Percentiles rank a stretch among this genome's conserved stretches.
phyloP scores from a whole-genome alignment of 2,888 invertebrate species.

The Ophion costatus region DNA sequence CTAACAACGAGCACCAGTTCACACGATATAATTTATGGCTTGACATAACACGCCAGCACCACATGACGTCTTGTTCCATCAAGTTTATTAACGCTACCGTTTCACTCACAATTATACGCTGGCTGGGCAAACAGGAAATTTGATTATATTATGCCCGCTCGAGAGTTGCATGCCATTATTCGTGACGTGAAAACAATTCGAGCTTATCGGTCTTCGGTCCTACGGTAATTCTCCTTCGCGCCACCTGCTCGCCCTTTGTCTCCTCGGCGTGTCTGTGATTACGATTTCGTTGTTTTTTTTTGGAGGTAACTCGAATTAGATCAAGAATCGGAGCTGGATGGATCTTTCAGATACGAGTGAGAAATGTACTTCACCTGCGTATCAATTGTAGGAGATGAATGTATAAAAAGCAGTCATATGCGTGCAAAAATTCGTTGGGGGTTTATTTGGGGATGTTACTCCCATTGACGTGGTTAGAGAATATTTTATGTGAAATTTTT shows the following conservation, averaged over 20 bases:
- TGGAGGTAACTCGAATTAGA: background rate
- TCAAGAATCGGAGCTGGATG: no score
- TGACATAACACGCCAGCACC: slow-evolving; percentile 54
- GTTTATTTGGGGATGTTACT: no score
- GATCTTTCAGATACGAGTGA: no score
- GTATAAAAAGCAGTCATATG: no score
- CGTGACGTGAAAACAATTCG: slow-evolving; percentile 16
- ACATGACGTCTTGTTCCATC: slow-evolving; percentile 58
- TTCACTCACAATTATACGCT: slow-evolving; percentile 59
- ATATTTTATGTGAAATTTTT: no score
- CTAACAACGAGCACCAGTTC: slow-evolving; percentile 37
- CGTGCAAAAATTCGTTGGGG: no score
- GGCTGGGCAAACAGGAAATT: slow-evolving; percentile 54
- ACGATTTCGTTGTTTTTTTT: background rate
- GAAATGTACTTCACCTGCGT: no score
- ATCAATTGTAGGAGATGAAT: no score
- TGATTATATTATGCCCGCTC: slow-evolving; percentile 44
- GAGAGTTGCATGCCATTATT: slow-evolving; percentile 23
- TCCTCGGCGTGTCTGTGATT: background rate
- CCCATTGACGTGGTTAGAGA: no score
- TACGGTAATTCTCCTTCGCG: background rate
- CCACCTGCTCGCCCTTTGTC: background rate
- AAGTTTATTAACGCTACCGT: slow-evolving; percentile 61
- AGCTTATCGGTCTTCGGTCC: background rate
- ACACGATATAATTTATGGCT: slow-evolving; percentile 52